Base-by-base conservation (phyloP, 64 coral and sea anemone genomes). In the Porites australiensis region DNA sequence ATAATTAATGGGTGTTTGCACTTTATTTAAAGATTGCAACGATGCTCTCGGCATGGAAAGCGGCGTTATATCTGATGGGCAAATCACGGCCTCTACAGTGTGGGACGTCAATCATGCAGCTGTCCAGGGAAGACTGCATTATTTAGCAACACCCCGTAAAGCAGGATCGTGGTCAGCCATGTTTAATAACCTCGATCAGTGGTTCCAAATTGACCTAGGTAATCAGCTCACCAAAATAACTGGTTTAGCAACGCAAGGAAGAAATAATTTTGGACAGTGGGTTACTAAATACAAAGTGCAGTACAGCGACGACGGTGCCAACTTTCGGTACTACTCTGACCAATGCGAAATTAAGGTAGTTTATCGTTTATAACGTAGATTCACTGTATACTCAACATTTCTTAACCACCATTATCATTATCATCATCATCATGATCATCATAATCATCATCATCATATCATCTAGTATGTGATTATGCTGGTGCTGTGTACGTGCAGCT, bases 211-310 rank as follows among this genome's bases (percentile, higher is more conserved):
- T 44, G 50, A 88, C 27, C 58, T 88, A 16, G 64, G 44, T 23
- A 50, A 48, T 50, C n/a, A 73, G 3, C 53, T 55, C 5, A 59
- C 85, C 3, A 88, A 53, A 54, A 55, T 88, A 45, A 88, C 85
- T 6, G 44, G 44, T 49, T 20, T 88, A 44, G 68, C 85, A 22
- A 74, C 85, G 18, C 85, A 88, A 58, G 85, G 85, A 74, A 72
- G 85, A 53, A 57, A 88, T 23, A 70, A 69, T 12, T 50, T n/a
- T 44, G 48, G 54, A 51, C 67, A 88, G 23, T 74, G 85, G 85
- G 85, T 88, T 3, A 88, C 27, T 6, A 88, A 43, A 13, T 88
- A 74, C 50, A 46, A 43, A 3, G 3, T 88, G 13, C 2, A 37
- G 67, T 45, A 88, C 85, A 88, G 85, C 21, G 57, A 73, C 44